phyloP scores from a whole-genome alignment of 2,888 invertebrate genomes.

The Nymphalis c-album region DNA sequence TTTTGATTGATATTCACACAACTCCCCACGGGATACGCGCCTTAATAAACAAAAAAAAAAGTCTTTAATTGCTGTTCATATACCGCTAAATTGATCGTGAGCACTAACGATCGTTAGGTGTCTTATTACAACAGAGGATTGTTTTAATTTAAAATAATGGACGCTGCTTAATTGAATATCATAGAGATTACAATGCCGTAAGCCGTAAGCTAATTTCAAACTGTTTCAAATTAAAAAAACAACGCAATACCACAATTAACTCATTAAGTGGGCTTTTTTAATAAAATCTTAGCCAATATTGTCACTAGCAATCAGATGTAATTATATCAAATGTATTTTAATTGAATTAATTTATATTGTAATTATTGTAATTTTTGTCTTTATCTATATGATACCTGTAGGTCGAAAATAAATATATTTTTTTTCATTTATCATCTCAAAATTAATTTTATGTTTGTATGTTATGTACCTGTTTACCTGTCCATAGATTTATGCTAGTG shows the following conservation, averaged over 20 bases:
- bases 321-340: neutral
- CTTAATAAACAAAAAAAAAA: slow-evolving; percentile 60
- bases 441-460: no score
- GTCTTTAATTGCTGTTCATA: slow-evolving; percentile 57
- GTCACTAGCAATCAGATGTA: neutral
- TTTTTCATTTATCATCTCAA: no score
- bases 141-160: slow-evolving; percentile 50
- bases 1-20: slow-evolving; percentile 49
- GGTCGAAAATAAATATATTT: no score
- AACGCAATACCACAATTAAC: neutral
- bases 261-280: neutral
- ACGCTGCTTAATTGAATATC: slow-evolving; percentile 47
- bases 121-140: slow-evolving; percentile 45
- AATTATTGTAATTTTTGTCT: no score
- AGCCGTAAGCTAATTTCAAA: slow-evolving; percentile 29
- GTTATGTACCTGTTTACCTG: slow-evolving; percentile 20
- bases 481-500: slow-evolving; percentile 21
- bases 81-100: slow-evolving; percentile 52
- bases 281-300: neutral
- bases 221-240: neutral
- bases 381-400: no score
- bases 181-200: slow-evolving; percentile 37
- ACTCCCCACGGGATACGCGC: slow-evolving; percentile 41
- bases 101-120: slow-evolving; percentile 59
- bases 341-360: no score